Evolutionary conservation across 2,113 vertebrate species (phyloP).

Genomic region (Mellivora capensis): DNA sequence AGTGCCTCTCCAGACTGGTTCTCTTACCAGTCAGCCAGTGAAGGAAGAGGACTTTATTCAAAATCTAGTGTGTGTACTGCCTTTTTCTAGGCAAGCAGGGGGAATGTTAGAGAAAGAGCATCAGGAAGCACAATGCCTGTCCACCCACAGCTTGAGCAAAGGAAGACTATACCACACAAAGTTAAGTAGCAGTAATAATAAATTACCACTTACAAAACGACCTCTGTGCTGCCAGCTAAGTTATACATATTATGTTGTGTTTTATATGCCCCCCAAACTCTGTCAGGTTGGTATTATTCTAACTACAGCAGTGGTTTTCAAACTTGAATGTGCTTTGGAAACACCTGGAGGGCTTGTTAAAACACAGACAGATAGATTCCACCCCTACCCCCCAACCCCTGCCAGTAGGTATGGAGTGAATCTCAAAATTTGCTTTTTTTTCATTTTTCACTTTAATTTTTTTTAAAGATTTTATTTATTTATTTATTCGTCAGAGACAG

Average conservation of each 20-base stretch:
- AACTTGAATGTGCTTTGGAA: background rate
- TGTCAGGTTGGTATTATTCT: background rate
- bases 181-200: conserved; percentile 20
- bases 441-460: too few relatives aligned
- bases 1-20: background rate
- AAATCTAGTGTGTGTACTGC: background rate
- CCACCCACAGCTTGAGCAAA: background rate
- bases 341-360: background rate
- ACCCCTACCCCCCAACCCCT: background rate
- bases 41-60: conserved; percentile 18
- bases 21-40: background rate
- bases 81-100: background rate
- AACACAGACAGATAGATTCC: background rate
- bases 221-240: background rate
- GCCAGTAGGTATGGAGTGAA: background rate
- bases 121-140: background rate
- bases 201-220: conserved; percentile 20
- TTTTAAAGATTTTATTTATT: too few relatives aligned
- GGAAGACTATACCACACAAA: background rate
- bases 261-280: background rate
- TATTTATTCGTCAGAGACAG: too few relatives aligned
- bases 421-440: background rate
- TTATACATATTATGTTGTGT: background rate
- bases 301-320: background rate
- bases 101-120: background rate